Percentiles rank a stretch among this genome's conserved stretches.
phyloP scores from a whole-genome alignment of 2,888 invertebrate species.

The Branchipolynoe longqiensis region DNA sequence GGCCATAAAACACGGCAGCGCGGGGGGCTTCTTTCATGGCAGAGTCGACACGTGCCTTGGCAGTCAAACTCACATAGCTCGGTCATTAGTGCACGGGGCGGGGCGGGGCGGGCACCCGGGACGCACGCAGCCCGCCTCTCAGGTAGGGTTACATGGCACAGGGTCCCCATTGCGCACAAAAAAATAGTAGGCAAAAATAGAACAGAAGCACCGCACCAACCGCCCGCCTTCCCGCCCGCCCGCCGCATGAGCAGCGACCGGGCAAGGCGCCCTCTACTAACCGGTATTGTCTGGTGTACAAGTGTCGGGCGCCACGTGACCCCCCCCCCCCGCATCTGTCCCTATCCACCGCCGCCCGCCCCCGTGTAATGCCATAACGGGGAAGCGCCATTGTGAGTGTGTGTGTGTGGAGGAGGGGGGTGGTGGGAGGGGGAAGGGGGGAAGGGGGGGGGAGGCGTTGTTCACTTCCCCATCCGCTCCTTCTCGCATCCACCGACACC shows the following conservation, averaged over 20 bases:
- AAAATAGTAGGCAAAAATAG: background rate
- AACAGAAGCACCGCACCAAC: background rate
- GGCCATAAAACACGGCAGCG: background rate
- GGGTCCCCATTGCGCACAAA: background rate
- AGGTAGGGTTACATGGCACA: conserved; percentile 25
- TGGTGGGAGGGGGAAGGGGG: too few relatives aligned
- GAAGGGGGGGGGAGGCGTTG: too few relatives aligned
- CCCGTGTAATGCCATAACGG: conserved; percentile 22
- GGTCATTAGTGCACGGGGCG: background rate
- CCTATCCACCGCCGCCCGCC: background rate
- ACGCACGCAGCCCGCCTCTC: background rate
- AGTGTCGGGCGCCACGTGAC: conserved; percentile 14
- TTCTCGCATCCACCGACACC: too few relatives aligned
- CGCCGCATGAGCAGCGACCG: background rate
- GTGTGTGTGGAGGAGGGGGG: background rate
- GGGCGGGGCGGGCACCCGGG: background rate
- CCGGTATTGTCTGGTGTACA: conserved; percentile 23
- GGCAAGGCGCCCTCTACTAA: conserved; percentile 4
- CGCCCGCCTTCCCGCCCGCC: background rate
- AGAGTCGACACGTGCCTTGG: conserved; percentile 38
- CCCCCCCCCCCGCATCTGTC: background rate
- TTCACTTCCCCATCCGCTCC: too few relatives aligned
- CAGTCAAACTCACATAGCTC: conserved; percentile 16
- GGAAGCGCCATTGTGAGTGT: background rate
- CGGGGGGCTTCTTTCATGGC: conserved; percentile 12